Evolutionary conservation across 2,797 vertebrate genomes (phyloP), one percentile per base, ranked within the genome.

Genomic region (Gallinago solitaria): DNA sequence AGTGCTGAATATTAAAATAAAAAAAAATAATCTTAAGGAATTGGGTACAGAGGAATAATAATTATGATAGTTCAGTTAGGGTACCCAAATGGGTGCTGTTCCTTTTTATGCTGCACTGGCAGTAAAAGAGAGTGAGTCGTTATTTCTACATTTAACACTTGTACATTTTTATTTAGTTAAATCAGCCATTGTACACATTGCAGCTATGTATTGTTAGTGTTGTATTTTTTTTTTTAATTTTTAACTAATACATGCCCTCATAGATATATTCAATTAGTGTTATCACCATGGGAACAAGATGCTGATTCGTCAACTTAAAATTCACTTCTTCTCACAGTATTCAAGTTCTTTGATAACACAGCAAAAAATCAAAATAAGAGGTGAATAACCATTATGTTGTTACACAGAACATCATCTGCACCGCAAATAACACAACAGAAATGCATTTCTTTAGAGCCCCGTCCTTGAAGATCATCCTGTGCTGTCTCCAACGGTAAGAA

Each of bases 261-360:
- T 98, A 99, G 98, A 99, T 99, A 99, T 98, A 99, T 98, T 99
- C 99, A 98, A 98, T 99, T 98, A 98, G 98, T 98, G 98, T 98
- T 98, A 98, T 99, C 98, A 99, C 98, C 98, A 99, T 99, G 98
- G 98, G 98, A 99, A 99, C 98, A 99, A 98, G 98, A 99, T 99
- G 98, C 98, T 98, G 98, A 98, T 97, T 98, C 97, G 83, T 98
- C 98, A 98, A 98, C 98, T 98, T 97, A 99, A 99, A 99, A 98
- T 98, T 98, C 99, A 99, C 98, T 98, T 98, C 97, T 98, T 98
- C 98, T 99, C 99, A 99, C 99, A 99, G 99, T 99, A 98, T 98
- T 98, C 98, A 98, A 98, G 97, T 98, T 98, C 98, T 98, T 96
- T 96, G 97, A 98, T 98, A 98, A 98, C 98, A 98, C 98, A 98